A percentile compares a stretch with the other conserved stretches of the same genome.
Conservation (phyloP, 2,797 vertebrate genomes). For the Chromis chromis region DNA sequence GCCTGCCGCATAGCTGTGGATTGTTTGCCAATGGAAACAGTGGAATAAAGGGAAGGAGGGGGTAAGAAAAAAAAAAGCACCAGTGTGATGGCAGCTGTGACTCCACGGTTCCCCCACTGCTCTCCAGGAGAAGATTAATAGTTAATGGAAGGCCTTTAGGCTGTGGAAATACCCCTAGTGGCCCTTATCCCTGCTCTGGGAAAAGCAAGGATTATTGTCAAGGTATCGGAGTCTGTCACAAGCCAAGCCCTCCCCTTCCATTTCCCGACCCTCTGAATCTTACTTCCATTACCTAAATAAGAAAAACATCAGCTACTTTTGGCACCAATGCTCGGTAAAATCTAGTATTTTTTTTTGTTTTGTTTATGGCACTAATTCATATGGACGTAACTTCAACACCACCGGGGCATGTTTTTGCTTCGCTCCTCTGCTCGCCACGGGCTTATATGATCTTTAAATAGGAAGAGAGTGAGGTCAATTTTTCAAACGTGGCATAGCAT, state of each 20-base stretch:
- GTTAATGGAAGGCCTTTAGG: slow-evolving; percentile 84
- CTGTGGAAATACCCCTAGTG: slow-evolving; percentile 79
- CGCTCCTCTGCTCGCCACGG: slow-evolving; percentile 41
- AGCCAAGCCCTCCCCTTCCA: slow-evolving; percentile 53
- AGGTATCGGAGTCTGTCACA: slow-evolving; percentile 69
- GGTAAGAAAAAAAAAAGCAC: slow-evolving; percentile 31
- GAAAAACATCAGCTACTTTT: slow-evolving; percentile 56
- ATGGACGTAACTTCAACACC: slow-evolving; percentile 54
- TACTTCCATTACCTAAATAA: slow-evolving; percentile 69
- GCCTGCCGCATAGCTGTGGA: slow-evolving; percentile 62
- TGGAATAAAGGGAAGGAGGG: slow-evolving; percentile 27
- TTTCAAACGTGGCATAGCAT: slow-evolving; percentile 69
- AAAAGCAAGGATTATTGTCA: slow-evolving; percentile 78
- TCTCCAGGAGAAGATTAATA: slow-evolving; percentile 83
- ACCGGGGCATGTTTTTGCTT: slow-evolving; percentile 17
- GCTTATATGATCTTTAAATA: slow-evolving; percentile 74
- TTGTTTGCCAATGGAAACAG: slow-evolving; percentile 82
- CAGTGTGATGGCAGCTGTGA: slow-evolving; percentile 78
- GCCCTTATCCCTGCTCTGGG: slow-evolving; percentile 69
- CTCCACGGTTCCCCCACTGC: slow-evolving; percentile 73
- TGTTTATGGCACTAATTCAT: slow-evolving; percentile 57
- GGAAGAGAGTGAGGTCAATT: slow-evolving; percentile 71
- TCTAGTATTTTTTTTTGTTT: slow-evolving; percentile 55
- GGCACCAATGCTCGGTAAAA: slow-evolving; percentile 40
- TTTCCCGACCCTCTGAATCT: slow-evolving; percentile 60